Conservation (phyloP, 2,888 invertebrate species). For the Mantis religiosa region DNA sequence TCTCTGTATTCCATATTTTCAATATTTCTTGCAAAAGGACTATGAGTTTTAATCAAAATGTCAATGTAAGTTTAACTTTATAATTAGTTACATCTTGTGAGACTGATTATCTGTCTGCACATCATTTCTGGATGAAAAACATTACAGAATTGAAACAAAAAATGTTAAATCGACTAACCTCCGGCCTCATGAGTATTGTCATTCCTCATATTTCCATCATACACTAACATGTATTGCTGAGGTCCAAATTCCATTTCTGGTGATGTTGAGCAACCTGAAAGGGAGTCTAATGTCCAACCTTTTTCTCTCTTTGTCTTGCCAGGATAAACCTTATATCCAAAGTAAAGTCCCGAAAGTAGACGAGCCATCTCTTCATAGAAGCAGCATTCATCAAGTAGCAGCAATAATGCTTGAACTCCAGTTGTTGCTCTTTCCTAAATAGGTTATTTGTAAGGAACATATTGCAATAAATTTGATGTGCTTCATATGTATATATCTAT, state of each 20-base stretch:
- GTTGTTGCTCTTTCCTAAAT: background rate
- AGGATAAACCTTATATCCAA: slow-evolving; percentile 12
- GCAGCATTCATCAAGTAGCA: slow-evolving; percentile 12
- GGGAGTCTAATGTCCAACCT: slow-evolving; percentile 17
- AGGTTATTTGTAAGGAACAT: background rate
- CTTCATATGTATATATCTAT: no score
- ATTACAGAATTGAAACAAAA: background rate
- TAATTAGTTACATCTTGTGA: no score
- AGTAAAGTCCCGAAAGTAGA: slow-evolving; percentile 18
- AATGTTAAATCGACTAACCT: background rate
- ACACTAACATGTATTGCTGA: slow-evolving; percentile 15
- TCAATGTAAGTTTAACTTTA: no score
- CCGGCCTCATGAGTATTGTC: background rate
- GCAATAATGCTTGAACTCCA: slow-evolving; percentile 12
- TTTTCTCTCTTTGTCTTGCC: background rate
- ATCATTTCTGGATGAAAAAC: no score
- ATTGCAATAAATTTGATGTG: no score
- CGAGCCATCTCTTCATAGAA: slow-evolving; percentile 21
- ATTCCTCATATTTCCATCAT: background rate
- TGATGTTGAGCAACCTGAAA: background rate
- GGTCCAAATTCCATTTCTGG: background rate
- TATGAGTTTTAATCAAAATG: no score
- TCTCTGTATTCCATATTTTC: no score
- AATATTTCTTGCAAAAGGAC: no score
- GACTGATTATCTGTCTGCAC: no score